Base-by-base conservation (phyloP, 2,888 invertebrate genomes). In the Leptinotarsa juncta region DNA sequence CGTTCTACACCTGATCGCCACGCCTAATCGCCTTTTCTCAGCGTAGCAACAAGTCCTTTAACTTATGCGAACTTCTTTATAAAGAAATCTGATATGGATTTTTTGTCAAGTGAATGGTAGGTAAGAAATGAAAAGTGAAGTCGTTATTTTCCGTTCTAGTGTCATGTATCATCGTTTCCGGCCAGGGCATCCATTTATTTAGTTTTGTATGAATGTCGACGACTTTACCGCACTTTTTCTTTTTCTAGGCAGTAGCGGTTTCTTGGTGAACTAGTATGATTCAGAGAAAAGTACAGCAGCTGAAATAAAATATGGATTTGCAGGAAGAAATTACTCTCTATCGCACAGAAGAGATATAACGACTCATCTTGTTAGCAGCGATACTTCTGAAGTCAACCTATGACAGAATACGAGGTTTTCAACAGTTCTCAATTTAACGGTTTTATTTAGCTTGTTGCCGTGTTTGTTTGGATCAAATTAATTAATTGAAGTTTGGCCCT, bases 1-100 rank as follows among this genome's bases (percentile, higher is more conserved):
- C 84, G 84, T 84, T 82, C 82, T 84, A 80, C 85, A 85, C 84
- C 84, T 84, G 84, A 85, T 84, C 74, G 77, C 74, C 80, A 81
- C 80, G 79, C 81, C 80, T 81, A 83, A 84, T 84, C 82, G 78
- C 79, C 79, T 80, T 81, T 83, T 83, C 80, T 80, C 79, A 77
- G 67, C 78, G 10, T 15, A 62, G 62, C 42, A 62, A 62, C 62
- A 62, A 62, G 62, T 84, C 80, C 78, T 81, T 82, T 80, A 82
- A 81, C 81, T 83, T 81, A 74, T 74, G 81, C 80, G 81, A 77
- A 71, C 71, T 77, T 79, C 81, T 80, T 81, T 82, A 81, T 80
- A 77, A 80, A 76, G 83, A 79, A 82, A 83, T 82, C 72, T 75
- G 84, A 83, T 83, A 81, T 79, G 77, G 65, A 73, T 75, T 77